Conservation (phyloP, 2,797 vertebrate species). For the Hafferia zeledoni region DNA sequence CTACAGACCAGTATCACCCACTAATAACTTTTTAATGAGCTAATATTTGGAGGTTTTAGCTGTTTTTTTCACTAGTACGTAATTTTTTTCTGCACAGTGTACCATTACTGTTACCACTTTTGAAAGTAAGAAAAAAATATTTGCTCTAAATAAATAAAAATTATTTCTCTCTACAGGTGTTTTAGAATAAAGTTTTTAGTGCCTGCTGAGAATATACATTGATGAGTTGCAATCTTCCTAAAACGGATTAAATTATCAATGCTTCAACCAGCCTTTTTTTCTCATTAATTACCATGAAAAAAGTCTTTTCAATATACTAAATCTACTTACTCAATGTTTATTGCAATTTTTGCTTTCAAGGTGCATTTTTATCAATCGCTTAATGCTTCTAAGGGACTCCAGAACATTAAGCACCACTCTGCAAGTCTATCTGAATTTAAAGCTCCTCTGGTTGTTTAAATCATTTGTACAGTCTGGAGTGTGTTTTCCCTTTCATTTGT, state of each 20-base stretch:
- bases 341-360: neutral
- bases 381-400: neutral
- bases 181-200: neutral
- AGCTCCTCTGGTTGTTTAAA: neutral
- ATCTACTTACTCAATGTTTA: neutral
- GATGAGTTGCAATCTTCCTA: neutral
- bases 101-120: neutral
- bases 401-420: neutral
- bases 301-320: neutral
- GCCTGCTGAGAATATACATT: neutral
- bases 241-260: neutral
- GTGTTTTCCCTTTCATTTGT: neutral
- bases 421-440: conserved; percentile 16
- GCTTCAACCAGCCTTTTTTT: neutral
- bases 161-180: neutral
- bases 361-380: neutral
- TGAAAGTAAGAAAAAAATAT: neutral
- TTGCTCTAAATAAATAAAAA: neutral
- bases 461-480: neutral
- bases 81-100: neutral
- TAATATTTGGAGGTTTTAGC: neutral
- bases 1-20: neutral
- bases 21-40: neutral
- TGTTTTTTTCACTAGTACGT: neutral
- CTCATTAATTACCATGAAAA: neutral